phyloP scores from a whole-genome alignment of 2,888 invertebrate genomes.

The Leptinotarsa rubiginosa region DNA sequence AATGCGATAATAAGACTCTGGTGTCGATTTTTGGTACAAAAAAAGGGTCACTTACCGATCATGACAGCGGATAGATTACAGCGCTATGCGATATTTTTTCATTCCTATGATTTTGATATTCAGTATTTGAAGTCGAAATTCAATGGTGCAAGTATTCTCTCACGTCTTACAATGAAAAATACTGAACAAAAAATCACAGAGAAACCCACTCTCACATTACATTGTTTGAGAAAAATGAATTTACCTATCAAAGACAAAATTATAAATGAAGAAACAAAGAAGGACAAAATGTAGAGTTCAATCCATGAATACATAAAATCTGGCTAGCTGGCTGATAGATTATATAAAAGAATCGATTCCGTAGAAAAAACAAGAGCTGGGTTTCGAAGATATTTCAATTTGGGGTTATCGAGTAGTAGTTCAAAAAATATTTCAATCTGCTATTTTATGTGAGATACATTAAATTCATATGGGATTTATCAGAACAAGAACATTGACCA shows the following conservation, averaged over 20 bases:
- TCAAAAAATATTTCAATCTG: not conserved
- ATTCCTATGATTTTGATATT: not conserved
- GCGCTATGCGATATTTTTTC: slow-evolving; percentile 2
- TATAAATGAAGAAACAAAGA: not conserved
- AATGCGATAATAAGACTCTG: slow-evolving; percentile 39
- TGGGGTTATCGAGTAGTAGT: not conserved
- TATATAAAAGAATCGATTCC: no score
- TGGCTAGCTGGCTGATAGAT: not conserved
- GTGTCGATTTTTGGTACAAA: slow-evolving; percentile 31
- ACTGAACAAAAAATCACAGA: not conserved
- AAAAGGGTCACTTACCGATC: slow-evolving; percentile 23
- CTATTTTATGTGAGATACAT: not conserved
- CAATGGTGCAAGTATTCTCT: not conserved
- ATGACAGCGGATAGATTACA: slow-evolving; percentile 6
- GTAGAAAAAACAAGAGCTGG: no score
- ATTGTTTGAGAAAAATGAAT: not conserved
- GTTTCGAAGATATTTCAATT: no score
- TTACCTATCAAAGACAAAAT: not conserved
- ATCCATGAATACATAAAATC: not conserved
- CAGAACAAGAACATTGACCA: not conserved
- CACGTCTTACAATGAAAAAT: not conserved
- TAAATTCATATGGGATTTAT: not conserved
- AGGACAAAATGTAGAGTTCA: not conserved
- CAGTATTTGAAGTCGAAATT: not conserved
- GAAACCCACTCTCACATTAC: not conserved